phyloP scores from a whole-genome alignment of 2,113 vertebrate genomes.

The Aix galericulata region DNA sequence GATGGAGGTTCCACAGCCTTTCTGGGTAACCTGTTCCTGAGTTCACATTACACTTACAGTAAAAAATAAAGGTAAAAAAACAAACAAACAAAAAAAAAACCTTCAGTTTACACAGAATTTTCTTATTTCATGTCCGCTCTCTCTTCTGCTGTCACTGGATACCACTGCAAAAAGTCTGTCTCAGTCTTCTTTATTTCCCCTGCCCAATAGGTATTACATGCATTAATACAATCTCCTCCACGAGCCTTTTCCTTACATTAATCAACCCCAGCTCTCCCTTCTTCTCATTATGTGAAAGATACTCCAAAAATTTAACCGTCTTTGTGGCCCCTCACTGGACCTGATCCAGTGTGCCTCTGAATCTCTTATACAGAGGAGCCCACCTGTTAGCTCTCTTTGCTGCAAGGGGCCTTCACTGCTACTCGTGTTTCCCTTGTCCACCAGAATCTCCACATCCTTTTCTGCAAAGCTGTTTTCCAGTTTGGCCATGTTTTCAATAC shows the following conservation, averaged over 20 bases:
- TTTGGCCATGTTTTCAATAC: not conserved
- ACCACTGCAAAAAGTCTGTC: not conserved
- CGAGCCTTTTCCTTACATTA: not conserved
- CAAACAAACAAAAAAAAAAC: not conserved
- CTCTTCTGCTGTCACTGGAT: not conserved
- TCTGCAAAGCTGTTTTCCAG: not conserved
- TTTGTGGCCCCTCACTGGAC: not conserved
- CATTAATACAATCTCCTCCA: not conserved
- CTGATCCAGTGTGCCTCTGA: not conserved
- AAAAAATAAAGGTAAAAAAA: not conserved
- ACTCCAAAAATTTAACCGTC: not conserved
- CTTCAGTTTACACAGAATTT: not conserved
- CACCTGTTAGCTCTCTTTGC: not conserved
- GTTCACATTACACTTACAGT: not conserved
- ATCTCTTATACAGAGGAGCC: not conserved
- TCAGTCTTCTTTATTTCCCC: not conserved
- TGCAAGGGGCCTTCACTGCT: not conserved
- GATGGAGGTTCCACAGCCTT: not conserved
- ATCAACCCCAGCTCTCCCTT: not conserved
- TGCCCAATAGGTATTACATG: not conserved
- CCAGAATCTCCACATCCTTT: not conserved
- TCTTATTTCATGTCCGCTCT: not conserved
- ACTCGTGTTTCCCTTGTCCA: not conserved
- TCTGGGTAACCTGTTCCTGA: not conserved
- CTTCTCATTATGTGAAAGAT: not conserved